Percentiles rank a stretch among this genome's conserved stretches.
Conservation (phyloP, 2,797 vertebrate genomes). For the Benthosema pterotum region DNA sequence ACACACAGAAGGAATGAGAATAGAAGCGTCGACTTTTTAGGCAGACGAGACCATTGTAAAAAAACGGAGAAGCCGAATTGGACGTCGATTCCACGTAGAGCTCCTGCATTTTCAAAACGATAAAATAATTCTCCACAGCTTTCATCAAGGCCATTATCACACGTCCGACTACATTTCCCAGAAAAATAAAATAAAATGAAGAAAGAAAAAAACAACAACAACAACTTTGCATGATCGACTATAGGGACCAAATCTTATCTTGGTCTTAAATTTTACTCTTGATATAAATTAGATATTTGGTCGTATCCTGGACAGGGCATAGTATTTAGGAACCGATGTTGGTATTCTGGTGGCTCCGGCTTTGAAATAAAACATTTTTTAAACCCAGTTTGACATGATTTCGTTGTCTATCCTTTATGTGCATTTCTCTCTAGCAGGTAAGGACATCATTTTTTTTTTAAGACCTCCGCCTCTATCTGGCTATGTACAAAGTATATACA, state of each 20-base stretch:
- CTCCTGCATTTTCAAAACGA: slow-evolving; percentile 39
- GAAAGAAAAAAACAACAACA: too few relatives aligned
- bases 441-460: slow-evolving; percentile 35
- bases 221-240: slow-evolving; percentile 5
- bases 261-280: neutral
- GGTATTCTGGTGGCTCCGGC: neutral
- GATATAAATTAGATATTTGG: too few relatives aligned
- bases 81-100: slow-evolving; percentile 46
- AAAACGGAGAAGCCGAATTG: slow-evolving; percentile 51
- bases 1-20: slow-evolving; percentile 53
- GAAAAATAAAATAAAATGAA: too few relatives aligned
- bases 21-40: slow-evolving; percentile 21
- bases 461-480: slow-evolving; percentile 45
- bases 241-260: neutral
- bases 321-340: slow-evolving; percentile 2
- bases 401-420: neutral
- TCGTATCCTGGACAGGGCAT: neutral
- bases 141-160: slow-evolving; percentile 58
- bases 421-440: slow-evolving; percentile 39
- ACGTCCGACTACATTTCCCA: slow-evolving; percentile 23
- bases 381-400: neutral
- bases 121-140: slow-evolving; percentile 47
- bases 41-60: slow-evolving; percentile 39
- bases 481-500: slow-evolving; percentile 77
- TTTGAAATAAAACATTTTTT: neutral